Base-by-base conservation (phyloP, 1,140 invertebrate species). In the Microplitis demolitor region DNA sequence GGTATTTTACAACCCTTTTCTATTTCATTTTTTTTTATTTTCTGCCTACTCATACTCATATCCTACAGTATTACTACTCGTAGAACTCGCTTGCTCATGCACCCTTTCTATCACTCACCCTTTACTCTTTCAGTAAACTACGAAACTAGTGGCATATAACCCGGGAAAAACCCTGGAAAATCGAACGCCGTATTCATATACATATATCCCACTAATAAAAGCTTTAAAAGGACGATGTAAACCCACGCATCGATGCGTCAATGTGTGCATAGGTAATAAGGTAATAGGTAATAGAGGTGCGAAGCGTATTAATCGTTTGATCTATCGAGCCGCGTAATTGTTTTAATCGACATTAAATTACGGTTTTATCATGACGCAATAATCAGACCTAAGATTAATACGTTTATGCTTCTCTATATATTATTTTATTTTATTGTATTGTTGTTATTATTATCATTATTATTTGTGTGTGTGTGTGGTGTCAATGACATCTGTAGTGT, bases 81-180 rank as follows among this genome's bases (percentile, higher is more conserved):
- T 80, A 76, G 72, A 74, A 16, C 62, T 33, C 50, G 50, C 33
- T 71, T 64, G 56, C 64, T 71, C 70, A 69, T 54, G 24, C 53
- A 24, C 62, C 33, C 72, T 54, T 58, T 33, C 45, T 58, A 58
- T 60, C 72, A 61, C 61, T 66, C 70, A 56, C 74, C 63, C 54
- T 8, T 66, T 54, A 66, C 70, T 34, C 39, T 45, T 45, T 45
- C 39, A 45, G 39, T 45, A 62, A 63, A 54, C 67, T 73, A 77
- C 78, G 74, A 73, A 78, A 75, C 71, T 75, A 79, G 76, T 72
- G 66, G 61, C 51, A 71, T 63, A 45, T 45, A 45, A 45, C 74
- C 81, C 83, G 83, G 83, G 85, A 83, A 84, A 85, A 85, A 85
- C 81, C 84, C 84, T 85, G 85, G 84, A 87, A 86, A 87, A 87